A percentile compares a stretch with the other conserved stretches of the same genome.
Evolutionary conservation across 2,797 vertebrate genomes (phyloP).

Genomic region (Micropoecilia bifurca): DNA sequence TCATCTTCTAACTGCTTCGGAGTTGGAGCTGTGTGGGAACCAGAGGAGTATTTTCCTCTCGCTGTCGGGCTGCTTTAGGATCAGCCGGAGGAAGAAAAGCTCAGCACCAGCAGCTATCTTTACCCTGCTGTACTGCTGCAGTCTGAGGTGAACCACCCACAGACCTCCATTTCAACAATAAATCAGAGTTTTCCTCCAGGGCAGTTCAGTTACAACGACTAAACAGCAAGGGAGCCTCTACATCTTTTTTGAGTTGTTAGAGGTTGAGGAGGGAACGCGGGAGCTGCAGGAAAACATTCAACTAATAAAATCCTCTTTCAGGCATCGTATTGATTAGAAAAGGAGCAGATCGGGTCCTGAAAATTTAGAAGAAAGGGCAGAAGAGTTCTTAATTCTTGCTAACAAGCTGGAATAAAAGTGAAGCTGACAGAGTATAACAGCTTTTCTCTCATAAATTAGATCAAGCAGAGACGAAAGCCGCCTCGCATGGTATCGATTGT

Average conservation of each 20-base stretch:
- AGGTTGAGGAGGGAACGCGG: background rate
- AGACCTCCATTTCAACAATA: constrained; percentile 13
- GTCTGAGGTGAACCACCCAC: constrained; percentile 13
- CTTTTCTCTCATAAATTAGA: constrained; percentile 23
- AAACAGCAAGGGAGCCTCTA: background rate
- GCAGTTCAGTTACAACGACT: background rate
- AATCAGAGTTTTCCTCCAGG: constrained; percentile 11
- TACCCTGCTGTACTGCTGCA: background rate
- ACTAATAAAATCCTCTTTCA: constrained; percentile 4
- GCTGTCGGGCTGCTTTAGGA: background rate
- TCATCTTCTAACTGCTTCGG: background rate
- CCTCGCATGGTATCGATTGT: constrained; percentile 18
- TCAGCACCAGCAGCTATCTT: constrained; percentile 12
- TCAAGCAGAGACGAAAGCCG: constrained; percentile 26
- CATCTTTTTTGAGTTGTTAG: background rate
- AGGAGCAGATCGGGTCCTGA: constrained; percentile 1
- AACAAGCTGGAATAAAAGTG: constrained; percentile 30
- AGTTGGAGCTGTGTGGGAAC: background rate
- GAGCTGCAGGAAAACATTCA: background rate
- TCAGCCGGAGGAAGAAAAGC: constrained; percentile 2
- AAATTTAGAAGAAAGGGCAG: background rate
- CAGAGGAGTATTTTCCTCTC: background rate
- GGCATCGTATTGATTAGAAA: constrained; percentile 17
- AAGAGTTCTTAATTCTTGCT: constrained; percentile 9
- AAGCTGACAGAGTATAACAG: constrained; percentile 24